These are phyloP conservation scores for Poecile atricapillus DNA, from an alignment of 2,113 vertebrate genomes.

Conservation along the genomic window DNA sequence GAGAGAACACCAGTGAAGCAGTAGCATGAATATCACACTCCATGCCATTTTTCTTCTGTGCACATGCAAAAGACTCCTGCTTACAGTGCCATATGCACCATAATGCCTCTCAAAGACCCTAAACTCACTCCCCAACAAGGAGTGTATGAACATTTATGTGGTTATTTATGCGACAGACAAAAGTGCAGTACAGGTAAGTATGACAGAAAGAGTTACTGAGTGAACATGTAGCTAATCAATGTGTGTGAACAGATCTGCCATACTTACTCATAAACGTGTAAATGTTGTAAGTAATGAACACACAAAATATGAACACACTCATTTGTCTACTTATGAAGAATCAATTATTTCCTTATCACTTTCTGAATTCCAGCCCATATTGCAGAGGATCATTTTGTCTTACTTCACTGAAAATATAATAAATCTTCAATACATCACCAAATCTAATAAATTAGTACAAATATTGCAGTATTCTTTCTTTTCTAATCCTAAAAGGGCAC, in stretches of 20 bases:
- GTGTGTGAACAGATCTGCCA: conserved; percentile 23
- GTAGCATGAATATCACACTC: neutral
- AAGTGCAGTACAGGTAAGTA: conserved; percentile 21
- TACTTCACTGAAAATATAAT: conserved; percentile 62
- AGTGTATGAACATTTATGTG: neutral
- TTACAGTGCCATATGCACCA: neutral
- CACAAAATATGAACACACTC: conserved; percentile 61
- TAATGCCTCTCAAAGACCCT: neutral
- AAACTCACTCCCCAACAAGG: neutral
- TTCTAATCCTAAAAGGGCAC: neutral
- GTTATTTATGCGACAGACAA: neutral
- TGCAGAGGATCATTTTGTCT: conserved; percentile 52
- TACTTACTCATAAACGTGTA: conserved; percentile 63
- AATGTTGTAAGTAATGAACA: conserved; percentile 69
- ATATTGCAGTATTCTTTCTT: conserved; percentile 14
- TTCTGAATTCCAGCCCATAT: conserved; percentile 27
- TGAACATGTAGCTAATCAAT: conserved; percentile 54
- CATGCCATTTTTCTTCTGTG: neutral
- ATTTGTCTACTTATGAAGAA: conserved; percentile 64
- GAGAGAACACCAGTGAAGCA: neutral
- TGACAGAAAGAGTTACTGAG: conserved; percentile 53
- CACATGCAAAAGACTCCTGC: neutral
- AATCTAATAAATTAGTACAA: conserved; percentile 51
- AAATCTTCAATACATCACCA: conserved; percentile 60
- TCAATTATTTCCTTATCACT: conserved; percentile 64